Base-by-base conservation (phyloP, 2,888 invertebrate species). In the Antheraea yamamai region DNA sequence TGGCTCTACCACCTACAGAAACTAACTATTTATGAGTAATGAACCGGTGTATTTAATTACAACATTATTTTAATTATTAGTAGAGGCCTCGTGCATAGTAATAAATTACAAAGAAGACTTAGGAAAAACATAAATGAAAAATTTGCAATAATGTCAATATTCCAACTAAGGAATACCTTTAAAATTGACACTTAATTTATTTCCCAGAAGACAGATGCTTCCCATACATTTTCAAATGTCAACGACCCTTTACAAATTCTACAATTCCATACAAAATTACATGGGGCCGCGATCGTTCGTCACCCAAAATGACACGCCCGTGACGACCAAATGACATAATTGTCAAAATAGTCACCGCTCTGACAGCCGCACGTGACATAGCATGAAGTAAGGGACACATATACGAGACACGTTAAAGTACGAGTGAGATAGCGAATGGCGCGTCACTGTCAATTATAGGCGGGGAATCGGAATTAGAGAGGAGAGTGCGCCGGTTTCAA, bases 321-420 rank as follows among this genome's bases (percentile, higher is more conserved):
- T 91, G 90, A 92, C 93, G 92, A 87, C 88, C 93, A 93, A 94
- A 95, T 94, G 95, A 95, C 95, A 95, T 95, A 95, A 95, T 95
- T 94, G 95, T 94, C 95, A 91, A 94, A 95, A 94, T 94, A 93
- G 92, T 92, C 91, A 92, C 89, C 88, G 86, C 91, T 88, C 89
- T 93, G 93, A 93, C 91, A 90, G 84, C 82, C 91, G 93, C 93
- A 95, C 95, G 95, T 95, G 95, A 94, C 93, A 93, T 84, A 84
- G 84, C 83, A 85, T 81, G 75, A 75, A 77, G 88, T 90, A 72
- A 81, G 88, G 87, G 92, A 93, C 80, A 75, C 72, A 78, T 20
- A 78, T 82, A 88, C 77, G 73, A 51, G 51, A 76, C 61, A 23
- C n/a, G 8, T 14, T 20, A 12, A 76, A 77, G 87, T 72, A 66